Evolutionary conservation across 2,113 vertebrate species (phyloP), one percentile per base, ranked within the genome.

Genomic region (Caranx ignobilis): DNA sequence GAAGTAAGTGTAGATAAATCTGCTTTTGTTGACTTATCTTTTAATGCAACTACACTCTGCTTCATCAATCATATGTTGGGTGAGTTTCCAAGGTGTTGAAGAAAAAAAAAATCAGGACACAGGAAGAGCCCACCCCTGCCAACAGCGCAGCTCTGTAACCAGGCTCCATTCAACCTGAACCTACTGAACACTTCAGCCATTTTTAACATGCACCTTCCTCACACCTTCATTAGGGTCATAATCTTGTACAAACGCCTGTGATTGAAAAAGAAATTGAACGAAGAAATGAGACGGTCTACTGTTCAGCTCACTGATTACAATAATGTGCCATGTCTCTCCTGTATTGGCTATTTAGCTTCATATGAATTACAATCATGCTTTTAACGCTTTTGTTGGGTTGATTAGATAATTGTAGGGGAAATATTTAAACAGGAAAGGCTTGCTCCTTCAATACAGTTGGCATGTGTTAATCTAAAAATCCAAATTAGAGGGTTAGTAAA

Each of bases 301-400:
- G 26, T 15, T 4, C 48, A 52, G 48, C n/a, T 1, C 48, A 52
- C 31, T 57, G 56, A 21, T 55, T 18, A 26, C 6, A 11, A n/a
- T 71, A 55, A 7, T 52, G 11, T 52, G 47, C 19, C 4, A 10
- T 41, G 1, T 50, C 6, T 3, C 8, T 73, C 35, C 59, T n/a
- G 26, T 19, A 18, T 37, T 52, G 12, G 5, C 11, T 26, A 61
- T 32, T 65, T 15, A 26, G 43, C 54, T 66, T 16, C 4, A 16
- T 63, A 67, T 68, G 34, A 76, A 69, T 56, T 3, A 43, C 12
- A n/a, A 34, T 77, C 2, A 0, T 57, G 21, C 56, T 77, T 57
- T 73, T 65, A 56, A 37, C 32, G 47, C n/a, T 16, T 76, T 57
- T 70, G 18, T 15, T 60, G 5, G 32, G 59, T 48, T 75, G 56